Evolutionary conservation across 2,888 invertebrate genomes (phyloP), one percentile per base, ranked within the genome.

Genomic region (Parnassius mnemosyne): DNA sequence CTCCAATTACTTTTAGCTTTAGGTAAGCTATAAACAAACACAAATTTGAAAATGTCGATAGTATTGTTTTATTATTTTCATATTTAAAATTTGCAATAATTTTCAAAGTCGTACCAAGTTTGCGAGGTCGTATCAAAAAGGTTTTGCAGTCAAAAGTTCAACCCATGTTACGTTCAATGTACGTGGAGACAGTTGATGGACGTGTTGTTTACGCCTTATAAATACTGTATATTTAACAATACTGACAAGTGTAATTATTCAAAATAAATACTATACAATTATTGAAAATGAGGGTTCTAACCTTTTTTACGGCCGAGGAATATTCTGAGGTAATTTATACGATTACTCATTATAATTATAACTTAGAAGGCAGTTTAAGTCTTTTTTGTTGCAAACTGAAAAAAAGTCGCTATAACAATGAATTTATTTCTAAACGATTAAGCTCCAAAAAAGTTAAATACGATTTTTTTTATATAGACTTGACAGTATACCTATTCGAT

Each of bases 151-250:
- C 34, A 49, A 64, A 53, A 53, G 56, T 64, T 60, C 63, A 64
- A 60, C 63, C 63, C 63, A 53, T 47, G 63, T 64, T 64, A 16
- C 56, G 53, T 64, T 53, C 60, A 60, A 63, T 52, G 59, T 63
- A 53, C 60, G 63, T 44, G 59, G 47, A 60, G 63, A 60, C 63
- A 56, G 55, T 60, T 63, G 63, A 64, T 60, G 56, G 63, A 64
- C 60, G 49, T 13, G 52, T 53, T 55, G 55, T 44, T 57, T 53
- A 53, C 63, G 57, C 63, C 49, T 55, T 53, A 64, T 53, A 53
- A 60, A 63, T 63, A 56, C 53, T 53, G 58, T 57, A 20, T 55
- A 63, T 55, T 51, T 59, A 55, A 59, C 59, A 47, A n/a, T 25
- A 55, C 59, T 59, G 63, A 55, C 58, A 63, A 51, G 46, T 63